Evolutionary conservation across 1,140 invertebrate species (phyloP), one percentile per base, ranked within the genome.

Genomic region (Bombus picipes): DNA sequence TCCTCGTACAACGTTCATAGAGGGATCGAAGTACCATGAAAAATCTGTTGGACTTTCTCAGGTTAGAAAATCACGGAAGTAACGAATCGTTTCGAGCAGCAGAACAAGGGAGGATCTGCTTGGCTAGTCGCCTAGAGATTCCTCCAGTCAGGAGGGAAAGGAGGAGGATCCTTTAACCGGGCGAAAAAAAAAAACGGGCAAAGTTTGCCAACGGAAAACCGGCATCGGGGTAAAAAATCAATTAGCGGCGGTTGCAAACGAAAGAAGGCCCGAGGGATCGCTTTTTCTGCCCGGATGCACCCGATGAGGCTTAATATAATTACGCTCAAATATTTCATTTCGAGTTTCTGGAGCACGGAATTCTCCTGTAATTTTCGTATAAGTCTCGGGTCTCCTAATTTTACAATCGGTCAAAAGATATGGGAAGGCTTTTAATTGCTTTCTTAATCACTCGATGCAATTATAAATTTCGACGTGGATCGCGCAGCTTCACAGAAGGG

Each of bases 241-340:
- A 75, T 82, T 82, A 75, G 34, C 25, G 57, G 2, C 32, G 81
- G 72, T 41, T 66, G 32, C 41, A 32, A 82, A 74, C 39, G 47
- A 74, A 72, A 72, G 37, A 39, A 25, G 70, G n/a, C 80, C 47
- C 22, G n/a, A 47, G 81, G 57, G 57, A 41, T 34, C 32, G 65
- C 41, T 66, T 83, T 75, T 83, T 83, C 72, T 66, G 15, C 32
- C 32, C 72, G 71, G 25, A 66, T 62, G 37, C 59, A 65, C 34
- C 6, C 59, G 57, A 66, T 76, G n/a, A 75, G 65, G 41, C 22
- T 43, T 83, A 76, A 83, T 83, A 43, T 76, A 83, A 83, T 83
- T 83, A 83, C 41, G 32, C 34, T 47, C 28, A 25, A 72, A 65
- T 76, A 83, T 66, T 83, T 83, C 62, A 25, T 32, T 28, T 59